Evolutionary conservation across 2,113 vertebrate species (phyloP).

Genomic region (Agelaius tricolor): DNA sequence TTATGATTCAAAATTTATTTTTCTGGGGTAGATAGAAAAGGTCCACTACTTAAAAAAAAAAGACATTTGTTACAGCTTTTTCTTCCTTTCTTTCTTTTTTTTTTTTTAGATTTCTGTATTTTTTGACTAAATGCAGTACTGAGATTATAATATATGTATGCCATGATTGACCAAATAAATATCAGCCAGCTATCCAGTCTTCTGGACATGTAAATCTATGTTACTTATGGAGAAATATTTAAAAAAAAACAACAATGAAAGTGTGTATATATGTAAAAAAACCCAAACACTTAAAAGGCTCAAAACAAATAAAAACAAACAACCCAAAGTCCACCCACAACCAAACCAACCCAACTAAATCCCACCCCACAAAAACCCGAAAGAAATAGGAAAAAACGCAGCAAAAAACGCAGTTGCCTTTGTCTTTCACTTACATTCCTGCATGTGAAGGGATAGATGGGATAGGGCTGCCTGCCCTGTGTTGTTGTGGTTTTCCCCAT

Average conservation of each 20-base stretch:
- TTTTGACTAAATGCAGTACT: background rate
- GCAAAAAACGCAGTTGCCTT: background rate
- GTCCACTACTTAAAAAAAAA: background rate
- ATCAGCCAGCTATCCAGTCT: background rate
- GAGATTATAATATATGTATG: background rate
- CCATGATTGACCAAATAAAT: background rate
- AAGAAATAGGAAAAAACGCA: background rate
- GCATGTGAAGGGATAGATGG: background rate
- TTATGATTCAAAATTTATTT: background rate
- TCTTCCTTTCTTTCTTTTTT: too few relatives aligned
- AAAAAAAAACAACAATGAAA: background rate
- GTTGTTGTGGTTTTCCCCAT: background rate
- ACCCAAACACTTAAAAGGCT: background rate
- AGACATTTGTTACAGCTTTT: background rate
- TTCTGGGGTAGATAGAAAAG: background rate
- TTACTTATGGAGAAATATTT: background rate
- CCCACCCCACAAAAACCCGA: rapidly evolving
- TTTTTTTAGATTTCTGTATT: background rate
- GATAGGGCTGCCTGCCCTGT: background rate
- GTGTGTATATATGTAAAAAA: background rate
- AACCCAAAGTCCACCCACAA: background rate
- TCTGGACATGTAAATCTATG: background rate
- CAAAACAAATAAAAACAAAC: background rate
- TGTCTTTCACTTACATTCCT: background rate
- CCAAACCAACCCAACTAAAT: background rate